Conservation (phyloP, 2,888 invertebrate species). For the Drosophila leonis region DNA sequence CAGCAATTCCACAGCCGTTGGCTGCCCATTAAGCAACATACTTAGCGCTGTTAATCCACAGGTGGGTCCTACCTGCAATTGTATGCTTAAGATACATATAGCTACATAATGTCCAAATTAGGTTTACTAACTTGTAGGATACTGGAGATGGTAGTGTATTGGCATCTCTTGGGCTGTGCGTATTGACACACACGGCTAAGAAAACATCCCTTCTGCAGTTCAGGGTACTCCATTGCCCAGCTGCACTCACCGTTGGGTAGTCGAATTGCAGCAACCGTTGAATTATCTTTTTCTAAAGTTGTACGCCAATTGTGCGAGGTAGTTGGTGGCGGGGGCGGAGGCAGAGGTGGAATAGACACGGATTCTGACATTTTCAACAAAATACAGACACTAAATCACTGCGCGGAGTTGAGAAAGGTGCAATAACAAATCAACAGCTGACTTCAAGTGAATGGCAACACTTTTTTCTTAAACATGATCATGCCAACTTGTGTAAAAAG, state of each 20-base stretch:
- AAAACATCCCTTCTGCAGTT: constrained; percentile 87
- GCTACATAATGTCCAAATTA: not conserved
- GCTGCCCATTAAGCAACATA: constrained; percentile 88
- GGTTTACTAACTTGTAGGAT: constrained; percentile 73
- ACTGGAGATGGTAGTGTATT: constrained; percentile 84
- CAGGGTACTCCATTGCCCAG: constrained; percentile 87
- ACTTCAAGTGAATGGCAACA: constrained; percentile 9
- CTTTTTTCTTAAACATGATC: not conserved
- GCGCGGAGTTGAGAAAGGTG: not conserved
- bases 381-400: not conserved
- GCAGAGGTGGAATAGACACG: constrained; percentile 22
- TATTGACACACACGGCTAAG: constrained; percentile 87
- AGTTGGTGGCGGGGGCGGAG: constrained; percentile 33
- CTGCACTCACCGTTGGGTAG: constrained; percentile 84
- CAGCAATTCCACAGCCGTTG: constrained; percentile 87
- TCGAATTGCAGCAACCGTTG: not conserved
- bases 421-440: constrained; percentile 29
- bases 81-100: not conserved
- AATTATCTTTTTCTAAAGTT: not conserved
- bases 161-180: constrained; percentile 86
- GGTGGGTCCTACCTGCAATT: constrained; percentile 87
- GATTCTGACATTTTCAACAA: constrained; percentile 32
- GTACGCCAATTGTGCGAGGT: not conserved
- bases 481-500: constrained; percentile 22
- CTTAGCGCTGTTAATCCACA: constrained; percentile 95